phyloP scores from a whole-genome alignment of 1,140 invertebrate genomes.

The Bathynomus jamesi region DNA sequence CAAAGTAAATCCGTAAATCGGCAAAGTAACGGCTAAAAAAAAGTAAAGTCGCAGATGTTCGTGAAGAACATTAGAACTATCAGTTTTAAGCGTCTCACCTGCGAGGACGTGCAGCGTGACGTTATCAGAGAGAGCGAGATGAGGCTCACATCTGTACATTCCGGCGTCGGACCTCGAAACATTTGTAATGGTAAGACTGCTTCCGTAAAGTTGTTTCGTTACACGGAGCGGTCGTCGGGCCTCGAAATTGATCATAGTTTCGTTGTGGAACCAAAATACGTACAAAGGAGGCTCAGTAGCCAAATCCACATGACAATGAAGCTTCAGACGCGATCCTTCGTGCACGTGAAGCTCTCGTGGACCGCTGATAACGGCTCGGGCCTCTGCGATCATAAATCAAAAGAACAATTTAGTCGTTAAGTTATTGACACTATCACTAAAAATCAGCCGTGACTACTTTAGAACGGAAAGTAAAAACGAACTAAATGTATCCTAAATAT shows the following conservation, averaged over 20 bases:
- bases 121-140: constrained; percentile 11
- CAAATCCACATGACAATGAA: constrained; percentile 9
- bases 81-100: neutral
- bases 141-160: constrained; percentile 13
- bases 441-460: too few species aligned
- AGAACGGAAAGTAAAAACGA: too few species aligned
- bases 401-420: too few species aligned
- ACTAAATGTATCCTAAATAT: too few species aligned
- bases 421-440: too few species aligned
- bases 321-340: constrained; percentile 12
- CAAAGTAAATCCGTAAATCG: too few species aligned
- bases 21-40: too few species aligned
- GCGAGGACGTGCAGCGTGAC: constrained; percentile 15
- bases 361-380: constrained; percentile 13
- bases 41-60: too few species aligned
- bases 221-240: constrained; percentile 8
- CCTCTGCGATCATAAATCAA: constrained; percentile 8
- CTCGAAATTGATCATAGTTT: constrained; percentile 13
- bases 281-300: constrained; percentile 11
- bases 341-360: constrained; percentile 16
- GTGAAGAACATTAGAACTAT: too few species aligned
- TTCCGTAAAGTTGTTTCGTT: constrained; percentile 4
- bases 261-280: constrained; percentile 21
- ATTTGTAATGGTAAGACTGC: constrained; percentile 13
- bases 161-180: constrained; percentile 9